Percentiles rank a stretch among this genome's conserved stretches.
Conservation (phyloP, 2,113 vertebrate species). For the Phocoena phocoena region DNA sequence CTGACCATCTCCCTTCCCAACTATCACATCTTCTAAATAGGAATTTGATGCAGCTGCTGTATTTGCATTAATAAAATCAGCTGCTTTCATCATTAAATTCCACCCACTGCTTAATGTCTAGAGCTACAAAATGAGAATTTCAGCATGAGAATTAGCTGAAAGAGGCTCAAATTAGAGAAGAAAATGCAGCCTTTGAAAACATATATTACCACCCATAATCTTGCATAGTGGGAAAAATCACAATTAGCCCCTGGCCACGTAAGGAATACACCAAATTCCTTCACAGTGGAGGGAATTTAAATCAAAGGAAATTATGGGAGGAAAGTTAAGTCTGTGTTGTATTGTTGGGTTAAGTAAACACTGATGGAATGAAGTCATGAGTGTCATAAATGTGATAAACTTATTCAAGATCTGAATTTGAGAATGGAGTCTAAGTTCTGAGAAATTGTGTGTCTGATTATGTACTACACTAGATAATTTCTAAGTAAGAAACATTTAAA, state of each 20-base stretch:
- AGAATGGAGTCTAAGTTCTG: not conserved
- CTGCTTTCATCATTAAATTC: constrained; percentile 58
- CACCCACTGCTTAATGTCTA: constrained; percentile 31
- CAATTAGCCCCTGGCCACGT: not conserved
- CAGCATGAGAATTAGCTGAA: constrained; percentile 37
- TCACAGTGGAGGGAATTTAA: constrained; percentile 1
- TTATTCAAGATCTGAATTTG: not conserved
- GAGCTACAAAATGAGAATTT: constrained; percentile 13
- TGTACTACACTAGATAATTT: not conserved
- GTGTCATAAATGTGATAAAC: not conserved
- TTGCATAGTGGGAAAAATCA: not conserved
- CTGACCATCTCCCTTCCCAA: not conserved
- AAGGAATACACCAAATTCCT: not conserved
- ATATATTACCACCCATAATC: not conserved
- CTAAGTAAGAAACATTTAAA: not conserved
- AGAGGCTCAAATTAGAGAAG: constrained; percentile 44
- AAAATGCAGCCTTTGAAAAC: constrained; percentile 57
- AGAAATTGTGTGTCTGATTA: not conserved
- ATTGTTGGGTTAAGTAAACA: constrained; percentile 31
- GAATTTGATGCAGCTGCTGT: constrained; percentile 6
- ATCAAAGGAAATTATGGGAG: not conserved
- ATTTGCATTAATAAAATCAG: constrained; percentile 60
- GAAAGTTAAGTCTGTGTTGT: not conserved
- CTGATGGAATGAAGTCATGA: not conserved
- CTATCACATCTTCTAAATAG: not conserved